Conservation (phyloP, 2,113 vertebrate species). For the Chloroceryle aenea region DNA sequence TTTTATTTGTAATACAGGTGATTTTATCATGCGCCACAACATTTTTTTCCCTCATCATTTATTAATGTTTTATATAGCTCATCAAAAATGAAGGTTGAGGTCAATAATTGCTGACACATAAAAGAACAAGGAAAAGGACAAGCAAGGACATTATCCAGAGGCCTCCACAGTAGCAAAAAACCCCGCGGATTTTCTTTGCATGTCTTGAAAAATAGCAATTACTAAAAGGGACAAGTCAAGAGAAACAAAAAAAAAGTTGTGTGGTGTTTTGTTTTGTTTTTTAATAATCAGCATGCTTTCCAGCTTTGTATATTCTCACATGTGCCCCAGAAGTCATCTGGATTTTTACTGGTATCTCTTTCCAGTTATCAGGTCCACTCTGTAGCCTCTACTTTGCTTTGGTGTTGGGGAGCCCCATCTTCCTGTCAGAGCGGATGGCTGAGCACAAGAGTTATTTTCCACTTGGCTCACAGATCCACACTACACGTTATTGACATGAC, state of each 20-base stretch:
- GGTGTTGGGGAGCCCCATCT: background rate
- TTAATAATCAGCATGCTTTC: background rate
- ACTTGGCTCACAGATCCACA: slow-evolving; percentile 12
- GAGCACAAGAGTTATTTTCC: slow-evolving; percentile 38
- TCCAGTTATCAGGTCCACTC: background rate
- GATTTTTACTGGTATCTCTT: background rate
- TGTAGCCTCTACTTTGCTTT: background rate
- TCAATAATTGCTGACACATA: slow-evolving; percentile 42
- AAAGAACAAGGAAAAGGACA: background rate
- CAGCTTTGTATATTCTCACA: background rate
- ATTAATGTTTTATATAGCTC: slow-evolving; percentile 56
- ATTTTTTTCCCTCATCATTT: slow-evolving; percentile 20
- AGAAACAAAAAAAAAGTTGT: background rate
- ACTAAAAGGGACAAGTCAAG: background rate
- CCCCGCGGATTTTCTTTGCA: background rate
- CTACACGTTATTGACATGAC: slow-evolving; percentile 40
- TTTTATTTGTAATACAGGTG: slow-evolving; percentile 64
- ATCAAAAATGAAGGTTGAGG: slow-evolving; percentile 50
- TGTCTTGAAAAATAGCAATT: background rate
- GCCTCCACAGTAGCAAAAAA: background rate
- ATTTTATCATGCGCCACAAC: slow-evolving; percentile 51
- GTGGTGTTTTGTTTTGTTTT: background rate
- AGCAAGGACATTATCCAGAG: slow-evolving; percentile 9
- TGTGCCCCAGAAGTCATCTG: background rate
- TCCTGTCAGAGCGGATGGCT: background rate